These are phyloP conservation scores for Drosophila persimilis DNA, from an alignment of 1,140 invertebrate species.

Conservation along the genomic window DNA sequence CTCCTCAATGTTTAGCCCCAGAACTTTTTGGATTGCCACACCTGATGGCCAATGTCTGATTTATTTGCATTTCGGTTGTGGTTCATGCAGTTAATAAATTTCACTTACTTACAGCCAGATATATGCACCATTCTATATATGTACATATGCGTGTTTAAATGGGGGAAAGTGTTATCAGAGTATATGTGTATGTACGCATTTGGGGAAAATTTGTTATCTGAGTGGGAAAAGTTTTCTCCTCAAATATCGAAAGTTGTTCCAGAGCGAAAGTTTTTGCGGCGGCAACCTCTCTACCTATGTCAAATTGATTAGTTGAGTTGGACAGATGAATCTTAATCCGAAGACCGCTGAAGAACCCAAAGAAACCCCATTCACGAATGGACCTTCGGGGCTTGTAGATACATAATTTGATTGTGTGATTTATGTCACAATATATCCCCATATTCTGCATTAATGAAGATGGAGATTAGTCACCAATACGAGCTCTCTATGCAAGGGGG, in stretches of 20 bases:
- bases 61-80: conserved; percentile 68
- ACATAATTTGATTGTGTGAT: conserved; percentile 66
- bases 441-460: conserved; percentile 51
- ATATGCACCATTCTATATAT: no score
- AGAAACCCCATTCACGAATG: conserved; percentile 3
- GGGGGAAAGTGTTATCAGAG: neutral
- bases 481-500: conserved; percentile 1
- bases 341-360: neutral
- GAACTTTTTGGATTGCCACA: conserved; percentile 32
- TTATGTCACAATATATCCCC: conserved; percentile 55
- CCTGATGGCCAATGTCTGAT: conserved; percentile 50
- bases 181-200: conserved; percentile 4
- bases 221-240: conserved; percentile 34
- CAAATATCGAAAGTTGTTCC: conserved; percentile 60
- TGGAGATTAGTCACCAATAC: conserved; percentile 25
- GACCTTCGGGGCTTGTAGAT: conserved; percentile 1
- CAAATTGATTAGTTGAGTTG: conserved; percentile 70
- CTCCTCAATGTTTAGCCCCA: conserved; percentile 13
- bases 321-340: conserved; percentile 48
- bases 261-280: conserved; percentile 42
- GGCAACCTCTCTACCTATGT: conserved; percentile 57
- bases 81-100: conserved; percentile 74
- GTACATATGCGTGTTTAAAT: no score
- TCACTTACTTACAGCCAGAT: conserved; percentile 39
- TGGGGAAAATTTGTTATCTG: conserved; percentile 52